These are phyloP conservation scores for Phylloscopus whistleri DNA, from an alignment of 2,113 vertebrate species.

Conservation along the genomic window DNA sequence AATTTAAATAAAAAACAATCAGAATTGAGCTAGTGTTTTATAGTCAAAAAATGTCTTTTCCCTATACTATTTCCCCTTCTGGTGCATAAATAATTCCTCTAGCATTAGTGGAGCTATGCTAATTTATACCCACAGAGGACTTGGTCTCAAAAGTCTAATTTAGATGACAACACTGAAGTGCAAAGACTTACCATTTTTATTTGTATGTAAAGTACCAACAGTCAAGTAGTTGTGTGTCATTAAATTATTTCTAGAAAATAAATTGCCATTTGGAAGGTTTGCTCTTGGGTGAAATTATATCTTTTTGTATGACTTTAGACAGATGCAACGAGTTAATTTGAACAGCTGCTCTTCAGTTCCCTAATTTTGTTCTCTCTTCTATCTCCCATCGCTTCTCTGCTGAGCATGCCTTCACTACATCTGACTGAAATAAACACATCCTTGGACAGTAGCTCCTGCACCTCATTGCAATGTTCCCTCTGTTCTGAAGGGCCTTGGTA, in stretches of 20 bases:
- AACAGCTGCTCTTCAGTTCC: conserved; percentile 16
- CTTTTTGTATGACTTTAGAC: conserved; percentile 40
- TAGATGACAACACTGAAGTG: conserved; percentile 36
- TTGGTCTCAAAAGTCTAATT: conserved; percentile 48
- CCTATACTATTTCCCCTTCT: neutral
- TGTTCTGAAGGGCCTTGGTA: neutral
- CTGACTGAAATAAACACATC: neutral
- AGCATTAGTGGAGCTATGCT: neutral
- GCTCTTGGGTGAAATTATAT: conserved; percentile 41
- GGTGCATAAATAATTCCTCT: conserved; percentile 31
- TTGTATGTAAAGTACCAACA: conserved; percentile 32
- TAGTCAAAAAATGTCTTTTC: neutral
- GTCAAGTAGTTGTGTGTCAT: conserved; percentile 16
- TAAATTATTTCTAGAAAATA: conserved; percentile 56
- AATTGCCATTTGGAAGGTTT: conserved; percentile 6
- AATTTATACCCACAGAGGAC: conserved; percentile 40
- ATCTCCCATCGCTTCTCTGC: neutral
- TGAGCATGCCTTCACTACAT: neutral
- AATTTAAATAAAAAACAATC: conserved; percentile 43
- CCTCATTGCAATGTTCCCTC: neutral
- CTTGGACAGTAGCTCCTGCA: neutral
- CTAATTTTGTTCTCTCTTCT: neutral
- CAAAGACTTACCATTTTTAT: conserved; percentile 34
- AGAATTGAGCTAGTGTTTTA: neutral
- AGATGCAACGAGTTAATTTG: conserved; percentile 43